These are phyloP conservation scores for Ancistrus triradiatus DNA, from an alignment of 2,113 vertebrate species.

Conservation along the genomic window DNA sequence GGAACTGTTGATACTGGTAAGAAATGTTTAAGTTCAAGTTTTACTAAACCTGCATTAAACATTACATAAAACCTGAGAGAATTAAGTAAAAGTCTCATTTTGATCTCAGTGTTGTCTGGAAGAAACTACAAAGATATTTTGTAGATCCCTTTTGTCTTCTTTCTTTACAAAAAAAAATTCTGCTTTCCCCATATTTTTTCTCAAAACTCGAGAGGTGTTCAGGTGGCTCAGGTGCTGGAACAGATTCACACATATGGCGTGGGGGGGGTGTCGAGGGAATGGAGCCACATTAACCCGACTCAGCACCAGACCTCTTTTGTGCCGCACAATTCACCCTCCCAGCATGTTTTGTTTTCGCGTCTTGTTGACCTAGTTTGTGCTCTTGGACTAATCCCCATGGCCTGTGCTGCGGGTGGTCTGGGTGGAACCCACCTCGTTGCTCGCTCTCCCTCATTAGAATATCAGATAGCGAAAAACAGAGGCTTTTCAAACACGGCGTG, in stretches of 20 bases:
- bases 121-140: too few species aligned
- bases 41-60: too few species aligned
- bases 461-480: slow-evolving; percentile 44
- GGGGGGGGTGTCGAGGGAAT: slow-evolving; percentile 24
- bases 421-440: slow-evolving; percentile 41
- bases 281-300: slow-evolving; percentile 33
- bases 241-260: not conserved
- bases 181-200: too few species aligned
- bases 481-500: slow-evolving; percentile 1
- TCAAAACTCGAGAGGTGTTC: slow-evolving; percentile 23
- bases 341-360: slow-evolving; percentile 46
- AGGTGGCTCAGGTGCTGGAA: not conserved
- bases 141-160: too few species aligned
- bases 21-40: too few species aligned
- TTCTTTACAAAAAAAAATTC: too few species aligned
- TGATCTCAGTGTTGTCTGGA: too few species aligned
- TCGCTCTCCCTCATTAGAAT: slow-evolving; percentile 45
- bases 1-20: too few species aligned
- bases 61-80: too few species aligned
- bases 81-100: too few species aligned
- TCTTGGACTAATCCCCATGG: slow-evolving; percentile 51
- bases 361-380: slow-evolving; percentile 56
- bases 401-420: slow-evolving; percentile 44
- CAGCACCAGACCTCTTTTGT: slow-evolving; percentile 37
- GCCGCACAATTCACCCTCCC: slow-evolving; percentile 40